Evolutionary conservation across 1,140 invertebrate genomes (phyloP).

Genomic region (Neuroterus valhalla): DNA sequence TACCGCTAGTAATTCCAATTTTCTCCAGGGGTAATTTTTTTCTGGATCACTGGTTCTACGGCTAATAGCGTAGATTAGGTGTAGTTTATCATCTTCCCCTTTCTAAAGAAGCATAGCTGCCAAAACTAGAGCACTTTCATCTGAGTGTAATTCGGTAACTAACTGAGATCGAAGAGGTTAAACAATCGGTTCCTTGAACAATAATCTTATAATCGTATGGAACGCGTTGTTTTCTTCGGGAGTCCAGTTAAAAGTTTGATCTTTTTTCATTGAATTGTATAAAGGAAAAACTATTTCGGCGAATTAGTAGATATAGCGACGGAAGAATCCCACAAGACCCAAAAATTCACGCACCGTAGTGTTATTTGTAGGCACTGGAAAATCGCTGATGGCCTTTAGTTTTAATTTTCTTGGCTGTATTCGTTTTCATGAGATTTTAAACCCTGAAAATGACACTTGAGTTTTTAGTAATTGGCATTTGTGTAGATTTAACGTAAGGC

Average conservation of each 20-base stretch:
- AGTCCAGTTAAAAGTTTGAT: background rate
- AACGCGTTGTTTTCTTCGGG: no score
- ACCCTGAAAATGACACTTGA: slow-evolving; percentile 32
- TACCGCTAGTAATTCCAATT: background rate
- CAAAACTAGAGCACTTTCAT: slow-evolving; percentile 34
- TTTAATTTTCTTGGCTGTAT: slow-evolving; percentile 47
- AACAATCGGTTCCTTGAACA: background rate
- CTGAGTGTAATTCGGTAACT: slow-evolving; percentile 36
- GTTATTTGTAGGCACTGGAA: background rate
- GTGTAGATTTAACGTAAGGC: slow-evolving; percentile 39
- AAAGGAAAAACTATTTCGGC: slow-evolving; percentile 15
- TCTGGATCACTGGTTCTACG: slow-evolving; percentile 42
- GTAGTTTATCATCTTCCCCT: background rate
- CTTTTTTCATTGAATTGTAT: slow-evolving; percentile 8
- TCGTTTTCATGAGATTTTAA: slow-evolving; percentile 36
- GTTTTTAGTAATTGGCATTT: slow-evolving; percentile 40
- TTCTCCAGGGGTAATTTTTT: slow-evolving; percentile 24
- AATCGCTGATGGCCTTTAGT: slow-evolving; percentile 37
- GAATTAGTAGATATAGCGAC: slow-evolving; percentile 50
- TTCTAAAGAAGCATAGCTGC: slow-evolving; percentile 38
- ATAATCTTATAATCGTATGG: no score
- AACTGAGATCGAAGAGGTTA: no score
- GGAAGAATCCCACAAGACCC: slow-evolving; percentile 64
- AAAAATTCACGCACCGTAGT: slow-evolving; percentile 59
- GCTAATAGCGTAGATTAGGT: slow-evolving; percentile 38